phyloP scores from a whole-genome alignment of 2,888 invertebrate species.

The Drosophila algonquin region DNA sequence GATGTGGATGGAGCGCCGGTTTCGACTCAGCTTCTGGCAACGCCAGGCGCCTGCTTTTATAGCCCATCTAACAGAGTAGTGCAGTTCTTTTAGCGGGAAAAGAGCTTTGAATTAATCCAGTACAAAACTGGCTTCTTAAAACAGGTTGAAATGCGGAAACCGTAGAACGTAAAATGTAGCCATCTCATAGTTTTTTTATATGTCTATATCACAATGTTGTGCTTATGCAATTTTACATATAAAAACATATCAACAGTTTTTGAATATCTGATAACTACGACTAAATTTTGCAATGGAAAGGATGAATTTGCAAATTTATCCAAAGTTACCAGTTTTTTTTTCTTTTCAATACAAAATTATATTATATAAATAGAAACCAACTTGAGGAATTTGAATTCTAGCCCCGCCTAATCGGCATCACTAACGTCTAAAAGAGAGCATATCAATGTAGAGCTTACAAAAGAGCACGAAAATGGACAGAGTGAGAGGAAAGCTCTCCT shows the following conservation, averaged over 20 bases:
- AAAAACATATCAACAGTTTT: no score
- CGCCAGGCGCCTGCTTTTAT: slow-evolving; percentile 67
- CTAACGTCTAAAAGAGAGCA: neutral
- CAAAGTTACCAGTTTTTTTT: no score
- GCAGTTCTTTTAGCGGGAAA: neutral
- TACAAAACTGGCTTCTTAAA: neutral
- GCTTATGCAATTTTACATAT: no score
- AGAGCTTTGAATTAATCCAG: neutral
- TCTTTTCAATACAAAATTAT: neutral
- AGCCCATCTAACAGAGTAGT: neutral
- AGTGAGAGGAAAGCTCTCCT: neutral
- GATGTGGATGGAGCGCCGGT: slow-evolving; percentile 29
- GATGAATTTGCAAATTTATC: no score
- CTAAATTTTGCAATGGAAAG: no score
- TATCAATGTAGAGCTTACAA: slow-evolving; percentile 21
- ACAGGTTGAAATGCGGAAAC: neutral
- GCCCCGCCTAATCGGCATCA: neutral
- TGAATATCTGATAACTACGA: no score
- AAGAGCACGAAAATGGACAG: slow-evolving; percentile 11
- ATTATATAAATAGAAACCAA: neutral
- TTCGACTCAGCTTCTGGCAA: slow-evolving; percentile 33
- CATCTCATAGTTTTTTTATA: neutral
- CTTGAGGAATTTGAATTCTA: neutral
- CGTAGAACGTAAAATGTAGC: neutral
- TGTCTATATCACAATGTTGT: neutral